Conservation (phyloP, 2,888 invertebrate species). For the Liodrosophila aerea region DNA sequence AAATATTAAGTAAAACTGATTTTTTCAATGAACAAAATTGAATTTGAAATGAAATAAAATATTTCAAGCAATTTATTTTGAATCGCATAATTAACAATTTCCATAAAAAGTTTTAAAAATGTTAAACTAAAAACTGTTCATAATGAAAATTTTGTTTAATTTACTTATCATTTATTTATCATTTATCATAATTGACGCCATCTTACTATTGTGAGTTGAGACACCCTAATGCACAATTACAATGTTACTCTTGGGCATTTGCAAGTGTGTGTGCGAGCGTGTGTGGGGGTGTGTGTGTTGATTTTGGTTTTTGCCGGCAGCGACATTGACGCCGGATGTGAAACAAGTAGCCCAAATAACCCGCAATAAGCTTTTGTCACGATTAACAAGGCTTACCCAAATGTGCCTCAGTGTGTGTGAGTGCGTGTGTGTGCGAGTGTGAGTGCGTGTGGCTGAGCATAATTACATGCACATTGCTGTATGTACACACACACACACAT, state of each 20-base stretch:
- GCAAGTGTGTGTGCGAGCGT: constrained; percentile 1
- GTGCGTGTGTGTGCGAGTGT: neutral
- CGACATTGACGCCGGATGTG: constrained; percentile 69
- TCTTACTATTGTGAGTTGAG: too few relatives aligned
- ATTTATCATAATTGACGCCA: too few relatives aligned
- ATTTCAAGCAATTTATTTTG: too few relatives aligned
- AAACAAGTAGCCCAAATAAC: constrained; percentile 77
- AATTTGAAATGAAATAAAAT: too few relatives aligned
- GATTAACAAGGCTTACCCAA: constrained; percentile 77
- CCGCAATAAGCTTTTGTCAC: constrained; percentile 78
- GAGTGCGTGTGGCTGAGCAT: constrained; percentile 49
- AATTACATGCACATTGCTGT: constrained; percentile 59
- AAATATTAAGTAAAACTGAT: too few relatives aligned
- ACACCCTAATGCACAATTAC: neutral
- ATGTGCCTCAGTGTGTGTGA: constrained; percentile 40
- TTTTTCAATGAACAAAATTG: too few relatives aligned
- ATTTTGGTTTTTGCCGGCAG: constrained; percentile 67
- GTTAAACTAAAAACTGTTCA: too few relatives aligned
- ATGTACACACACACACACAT: neutral
- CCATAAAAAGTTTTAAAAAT: too few relatives aligned
- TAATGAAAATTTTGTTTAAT: too few relatives aligned
- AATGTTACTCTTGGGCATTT: neutral
- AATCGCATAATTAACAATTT: too few relatives aligned
- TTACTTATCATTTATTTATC: too few relatives aligned
- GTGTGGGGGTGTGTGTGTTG: constrained; percentile 49